phyloP scores from a whole-genome alignment of 2,888 invertebrate species.

The Ochlodes sylvanus region DNA sequence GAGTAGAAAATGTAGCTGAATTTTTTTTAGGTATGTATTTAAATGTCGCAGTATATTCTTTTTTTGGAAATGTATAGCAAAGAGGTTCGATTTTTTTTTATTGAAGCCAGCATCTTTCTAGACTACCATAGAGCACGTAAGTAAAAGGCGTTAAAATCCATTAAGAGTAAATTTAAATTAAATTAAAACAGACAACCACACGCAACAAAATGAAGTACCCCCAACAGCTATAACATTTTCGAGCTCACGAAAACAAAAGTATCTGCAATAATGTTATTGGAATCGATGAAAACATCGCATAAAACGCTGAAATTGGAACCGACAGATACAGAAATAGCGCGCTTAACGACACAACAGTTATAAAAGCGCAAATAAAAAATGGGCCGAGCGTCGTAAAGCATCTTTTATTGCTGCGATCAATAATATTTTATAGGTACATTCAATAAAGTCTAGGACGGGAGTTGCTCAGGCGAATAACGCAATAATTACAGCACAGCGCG shows the following conservation, averaged over 20 bases:
- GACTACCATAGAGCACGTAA: too few relatives aligned
- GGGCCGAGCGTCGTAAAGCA: slow-evolving; percentile 67
- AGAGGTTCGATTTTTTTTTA: too few relatives aligned
- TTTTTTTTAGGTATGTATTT: too few relatives aligned
- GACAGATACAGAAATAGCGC: slow-evolving; percentile 49
- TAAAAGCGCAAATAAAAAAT: slow-evolving; percentile 67
- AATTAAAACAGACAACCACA: not conserved
- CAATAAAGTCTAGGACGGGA: slow-evolving; percentile 75
- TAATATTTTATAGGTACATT: slow-evolving; percentile 80
- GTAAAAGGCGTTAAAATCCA: too few relatives aligned
- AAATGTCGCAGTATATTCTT: too few relatives aligned
- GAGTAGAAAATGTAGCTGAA: too few relatives aligned
- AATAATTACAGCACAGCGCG: slow-evolving; percentile 71
- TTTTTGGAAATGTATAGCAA: too few relatives aligned
- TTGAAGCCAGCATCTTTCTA: too few relatives aligned
- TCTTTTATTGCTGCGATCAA: slow-evolving; percentile 77
- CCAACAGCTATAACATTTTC: not conserved
- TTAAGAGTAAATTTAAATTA: not conserved
- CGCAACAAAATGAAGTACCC: slow-evolving; percentile 2
- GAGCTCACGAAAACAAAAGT: slow-evolving; percentile 15
- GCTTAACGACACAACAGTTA: slow-evolving; percentile 56
- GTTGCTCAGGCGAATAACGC: slow-evolving; percentile 77
- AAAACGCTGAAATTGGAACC: slow-evolving; percentile 39
- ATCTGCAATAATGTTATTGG: slow-evolving; percentile 27
- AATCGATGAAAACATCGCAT: slow-evolving; percentile 33